Evolutionary conservation across 2,113 vertebrate species (phyloP), one percentile per base, ranked within the genome.

Genomic region (Hemiprocne comata): DNA sequence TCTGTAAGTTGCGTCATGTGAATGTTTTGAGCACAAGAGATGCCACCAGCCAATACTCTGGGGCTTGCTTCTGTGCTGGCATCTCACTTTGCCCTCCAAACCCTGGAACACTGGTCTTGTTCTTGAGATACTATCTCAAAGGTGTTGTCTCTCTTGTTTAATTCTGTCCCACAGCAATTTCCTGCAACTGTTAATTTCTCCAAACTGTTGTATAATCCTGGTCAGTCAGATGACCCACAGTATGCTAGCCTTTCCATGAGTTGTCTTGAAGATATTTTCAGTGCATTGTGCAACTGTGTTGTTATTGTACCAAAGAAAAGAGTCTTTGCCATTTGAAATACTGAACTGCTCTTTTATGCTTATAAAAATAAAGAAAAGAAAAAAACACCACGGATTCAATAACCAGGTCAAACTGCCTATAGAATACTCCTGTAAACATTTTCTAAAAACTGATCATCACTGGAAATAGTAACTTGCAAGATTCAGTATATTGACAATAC

Each of bases 1-100:
- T 26, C 38, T 55, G 0, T 33, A 84, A 24, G 16, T 46, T 33
- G 15, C 20, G 5, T 53, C 0, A 0, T 58, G 21, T 46, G 40
- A 53, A 21, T 53, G 28, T 64, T 53, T 20, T 28, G 25, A 87
- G 60, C 42, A 11, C 2, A 3, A 74, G 20, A 33, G 66, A 25
- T 69, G 48, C 33, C 42, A 55, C 48, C 33, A 51, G 28, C 40
- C 0, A 1, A 26, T 66, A 11, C 34, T 29, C 23, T 3, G 10
- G 17, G 24, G 9, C 34, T 87, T 1, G 0, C 7, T 73, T 28
- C 66, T 44, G 3, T 72, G 34, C 31, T 61, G 58, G 8, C 55
- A 11, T 26, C 46, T 82, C 0, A 0, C 26, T 38, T 12, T 87
- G 42, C 42, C n/a, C 48, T 46, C 42, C 48, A 65, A 40, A 34